Evolutionary conservation across 2,888 invertebrate genomes (phyloP), one percentile per base, ranked within the genome.

Genomic region (Eurytoma californica): DNA sequence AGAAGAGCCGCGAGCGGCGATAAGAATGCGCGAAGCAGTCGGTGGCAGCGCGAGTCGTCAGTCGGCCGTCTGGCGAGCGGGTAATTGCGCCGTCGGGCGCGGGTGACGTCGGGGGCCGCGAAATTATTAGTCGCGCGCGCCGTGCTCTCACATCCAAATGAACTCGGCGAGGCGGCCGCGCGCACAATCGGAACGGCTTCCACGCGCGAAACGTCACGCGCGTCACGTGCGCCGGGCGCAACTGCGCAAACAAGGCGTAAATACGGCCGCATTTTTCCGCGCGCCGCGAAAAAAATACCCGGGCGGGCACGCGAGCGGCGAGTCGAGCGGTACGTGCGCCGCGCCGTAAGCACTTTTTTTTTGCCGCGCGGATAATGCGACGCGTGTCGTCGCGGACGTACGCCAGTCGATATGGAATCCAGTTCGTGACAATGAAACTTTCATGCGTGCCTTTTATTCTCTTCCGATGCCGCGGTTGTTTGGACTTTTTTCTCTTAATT

Each of bases 191-290:
- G 18, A 3, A 2, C 28, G n/a, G 5, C n/a, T 47, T 18, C 9
- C 39, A 7, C 47, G 9, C 18, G 63, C 30, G 24, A 39, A 51
- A 77, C 60, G 72, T 67, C 51, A 57, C 47, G 24, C 67, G 51
- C 49, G 63, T 69, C 57, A 63, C 47, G n/a, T n/a, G 39, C 53
- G 68, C n/a, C 60, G 18, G 39, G 39, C 49, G 55, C 67, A 78
- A 72, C 55, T 72, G 72, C 60, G 67, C 60, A 72, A 78, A 78
- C 60, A 78, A 72, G 67, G 7, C 53, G 12, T 20, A 30, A 49
- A 18, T 24, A n/a, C n/a, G 30, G n/a, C 18, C 47, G 39, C 65
- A 65, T 73, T 73, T 73, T 65, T 57, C 24, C 18, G 30, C 24
- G 9, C 24, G 53, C n/a, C 4, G 24, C 39, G 63, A 18, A 68